Conservation (phyloP, 2,797 vertebrate species). For the Lutjanus argentimaculatus region DNA sequence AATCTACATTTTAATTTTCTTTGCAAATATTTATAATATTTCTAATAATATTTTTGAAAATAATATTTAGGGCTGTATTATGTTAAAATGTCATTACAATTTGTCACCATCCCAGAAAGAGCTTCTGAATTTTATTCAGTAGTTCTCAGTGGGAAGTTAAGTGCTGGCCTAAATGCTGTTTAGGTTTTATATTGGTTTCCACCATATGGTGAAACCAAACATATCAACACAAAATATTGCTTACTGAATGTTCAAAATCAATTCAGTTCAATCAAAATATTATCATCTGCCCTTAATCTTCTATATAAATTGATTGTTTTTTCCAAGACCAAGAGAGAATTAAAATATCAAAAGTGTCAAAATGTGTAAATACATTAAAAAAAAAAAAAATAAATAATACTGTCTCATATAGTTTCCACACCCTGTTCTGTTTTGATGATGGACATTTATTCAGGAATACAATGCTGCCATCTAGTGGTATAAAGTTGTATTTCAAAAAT, state of each 20-base stretch:
- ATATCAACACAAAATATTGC: background rate
- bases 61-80: background rate
- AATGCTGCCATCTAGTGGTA: conserved; percentile 53
- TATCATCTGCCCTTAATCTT: background rate
- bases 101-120: background rate
- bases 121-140: background rate
- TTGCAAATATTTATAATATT: background rate
- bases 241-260: no score
- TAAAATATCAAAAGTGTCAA: background rate
- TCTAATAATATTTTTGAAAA: no score
- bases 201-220: background rate
- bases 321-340: background rate
- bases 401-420: background rate
- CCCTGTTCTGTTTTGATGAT: background rate
- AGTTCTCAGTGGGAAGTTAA: background rate
- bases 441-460: background rate
- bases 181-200: background rate
- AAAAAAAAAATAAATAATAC: no score
- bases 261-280: background rate
- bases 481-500: background rate
- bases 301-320: no score
- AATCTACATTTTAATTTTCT: background rate
- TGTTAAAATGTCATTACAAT: background rate
- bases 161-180: background rate
- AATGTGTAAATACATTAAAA: background rate